Evolutionary conservation across 1,140 invertebrate genomes (phyloP).

Genomic region (Sminthurinus signatus): DNA sequence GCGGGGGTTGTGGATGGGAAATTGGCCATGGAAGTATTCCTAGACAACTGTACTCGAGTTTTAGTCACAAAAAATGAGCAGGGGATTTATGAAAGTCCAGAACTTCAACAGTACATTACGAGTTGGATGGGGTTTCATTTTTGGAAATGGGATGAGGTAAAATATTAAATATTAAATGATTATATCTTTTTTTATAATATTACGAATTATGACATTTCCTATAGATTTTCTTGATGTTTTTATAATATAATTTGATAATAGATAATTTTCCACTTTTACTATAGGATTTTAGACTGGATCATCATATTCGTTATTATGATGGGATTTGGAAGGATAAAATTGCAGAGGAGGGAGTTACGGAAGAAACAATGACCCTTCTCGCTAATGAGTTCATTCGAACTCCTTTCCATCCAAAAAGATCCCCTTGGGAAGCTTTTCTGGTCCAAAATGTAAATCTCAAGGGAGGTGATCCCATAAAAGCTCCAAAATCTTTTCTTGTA

Average conservation of each 20-base stretch:
- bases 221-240: too few species aligned
- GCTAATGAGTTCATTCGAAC: slow-evolving; percentile 14
- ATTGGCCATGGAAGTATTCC: slow-evolving; percentile 19
- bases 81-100: slow-evolving; percentile 16
- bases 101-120: slow-evolving; percentile 28
- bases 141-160: slow-evolving; percentile 32
- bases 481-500: slow-evolving; percentile 14
- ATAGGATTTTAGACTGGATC: slow-evolving; percentile 20
- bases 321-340: background rate
- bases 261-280: too few species aligned
- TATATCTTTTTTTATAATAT: too few species aligned
- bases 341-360: background rate
- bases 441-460: slow-evolving; percentile 18
- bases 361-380: slow-evolving; percentile 5
- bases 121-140: slow-evolving; percentile 34
- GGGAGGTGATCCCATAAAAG: background rate
- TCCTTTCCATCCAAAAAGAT: slow-evolving; percentile 2
- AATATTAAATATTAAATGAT: too few species aligned
- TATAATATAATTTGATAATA: too few species aligned
- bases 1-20: slow-evolving; percentile 26
- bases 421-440: slow-evolving; percentile 30
- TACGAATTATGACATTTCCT: too few species aligned
- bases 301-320: slow-evolving; percentile 21
- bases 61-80: slow-evolving; percentile 12
- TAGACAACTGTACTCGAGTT: slow-evolving; percentile 15